Conservation (phyloP, 1,140 invertebrate genomes). For the Neodiprion fabricii region DNA sequence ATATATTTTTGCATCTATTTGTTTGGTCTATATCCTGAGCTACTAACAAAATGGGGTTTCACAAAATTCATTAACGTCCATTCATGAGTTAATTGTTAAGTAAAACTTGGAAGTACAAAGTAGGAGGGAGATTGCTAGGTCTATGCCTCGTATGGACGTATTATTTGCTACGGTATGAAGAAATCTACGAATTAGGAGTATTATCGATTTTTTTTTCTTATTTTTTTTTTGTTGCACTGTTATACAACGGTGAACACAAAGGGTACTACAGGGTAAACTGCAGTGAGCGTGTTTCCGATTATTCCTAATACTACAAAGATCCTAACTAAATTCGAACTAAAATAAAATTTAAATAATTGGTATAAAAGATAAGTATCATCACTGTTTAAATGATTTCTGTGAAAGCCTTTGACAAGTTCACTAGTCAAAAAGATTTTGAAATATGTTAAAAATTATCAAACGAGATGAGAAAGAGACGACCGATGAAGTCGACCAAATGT, state of each 20-base stretch:
- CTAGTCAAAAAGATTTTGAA: neutral
- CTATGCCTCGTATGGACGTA: slow-evolving; percentile 38
- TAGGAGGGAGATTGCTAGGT: slow-evolving; percentile 32
- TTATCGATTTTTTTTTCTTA: neutral
- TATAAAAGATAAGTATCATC: neutral
- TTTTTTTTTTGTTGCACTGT: neutral
- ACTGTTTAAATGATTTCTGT: neutral
- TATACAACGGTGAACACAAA: neutral
- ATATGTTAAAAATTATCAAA: too few relatives aligned
- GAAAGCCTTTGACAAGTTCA: neutral
- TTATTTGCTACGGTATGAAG: slow-evolving; percentile 15
- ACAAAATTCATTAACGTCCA: slow-evolving; percentile 33
- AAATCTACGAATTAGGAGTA: neutral
- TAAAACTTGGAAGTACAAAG: slow-evolving; percentile 45
- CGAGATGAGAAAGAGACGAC: neutral
- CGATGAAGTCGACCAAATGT: neutral
- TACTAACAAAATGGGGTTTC: slow-evolving; percentile 45
- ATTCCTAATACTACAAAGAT: neutral
- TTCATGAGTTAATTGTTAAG: slow-evolving; percentile 30
- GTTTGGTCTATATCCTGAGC: slow-evolving; percentile 53
- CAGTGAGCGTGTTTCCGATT: neutral
- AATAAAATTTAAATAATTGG: neutral
- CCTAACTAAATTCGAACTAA: neutral
- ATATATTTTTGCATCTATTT: slow-evolving; percentile 54
- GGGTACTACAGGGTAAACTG: neutral